A percentile compares a stretch with the other conserved stretches of the same genome.
These are phyloP conservation scores for Andrena flavipes DNA, from an alignment of 2,888 invertebrate genomes.

Conservation along the genomic window DNA sequence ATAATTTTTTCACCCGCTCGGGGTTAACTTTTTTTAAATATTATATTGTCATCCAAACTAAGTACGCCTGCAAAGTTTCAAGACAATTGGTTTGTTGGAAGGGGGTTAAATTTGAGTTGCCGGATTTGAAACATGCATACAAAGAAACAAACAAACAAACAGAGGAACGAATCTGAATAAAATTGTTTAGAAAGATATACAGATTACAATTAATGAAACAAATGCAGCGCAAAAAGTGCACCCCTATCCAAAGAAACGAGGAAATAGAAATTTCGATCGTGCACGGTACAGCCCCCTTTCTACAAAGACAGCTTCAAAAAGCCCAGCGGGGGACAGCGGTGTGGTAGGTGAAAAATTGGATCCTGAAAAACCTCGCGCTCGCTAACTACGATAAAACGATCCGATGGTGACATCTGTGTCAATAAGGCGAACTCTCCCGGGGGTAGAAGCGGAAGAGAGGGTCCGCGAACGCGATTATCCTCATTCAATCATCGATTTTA, in stretches of 20 bases:
- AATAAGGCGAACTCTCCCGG: conserved; percentile 81
- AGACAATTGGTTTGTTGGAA: too few relatives aligned
- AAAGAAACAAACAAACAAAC: too few relatives aligned
- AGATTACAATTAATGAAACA: too few relatives aligned
- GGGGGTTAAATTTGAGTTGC: too few relatives aligned
- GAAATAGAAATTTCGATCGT: not conserved
- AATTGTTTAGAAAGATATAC: too few relatives aligned
- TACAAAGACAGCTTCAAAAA: conserved; percentile 1
- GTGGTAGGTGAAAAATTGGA: conserved; percentile 59
- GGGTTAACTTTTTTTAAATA: too few relatives aligned
- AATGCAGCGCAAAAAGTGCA: not conserved
- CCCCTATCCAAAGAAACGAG: not conserved
- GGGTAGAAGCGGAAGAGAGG: conserved; percentile 68
- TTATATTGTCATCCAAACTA: too few relatives aligned
- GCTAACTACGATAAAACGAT: conserved; percentile 78
- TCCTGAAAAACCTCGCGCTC: conserved; percentile 67
- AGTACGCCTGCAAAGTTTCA: too few relatives aligned
- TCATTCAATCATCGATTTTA: conserved; percentile 83
- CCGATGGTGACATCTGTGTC: conserved; percentile 82
- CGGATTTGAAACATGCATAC: too few relatives aligned
- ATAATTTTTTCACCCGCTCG: too few relatives aligned
- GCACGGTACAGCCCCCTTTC: not conserved
- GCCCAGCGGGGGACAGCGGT: not conserved
- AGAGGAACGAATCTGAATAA: too few relatives aligned
- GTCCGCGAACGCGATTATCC: conserved; percentile 78